Evolutionary conservation across 1,140 invertebrate genomes (phyloP).

Genomic region (Ostrea edulis): DNA sequence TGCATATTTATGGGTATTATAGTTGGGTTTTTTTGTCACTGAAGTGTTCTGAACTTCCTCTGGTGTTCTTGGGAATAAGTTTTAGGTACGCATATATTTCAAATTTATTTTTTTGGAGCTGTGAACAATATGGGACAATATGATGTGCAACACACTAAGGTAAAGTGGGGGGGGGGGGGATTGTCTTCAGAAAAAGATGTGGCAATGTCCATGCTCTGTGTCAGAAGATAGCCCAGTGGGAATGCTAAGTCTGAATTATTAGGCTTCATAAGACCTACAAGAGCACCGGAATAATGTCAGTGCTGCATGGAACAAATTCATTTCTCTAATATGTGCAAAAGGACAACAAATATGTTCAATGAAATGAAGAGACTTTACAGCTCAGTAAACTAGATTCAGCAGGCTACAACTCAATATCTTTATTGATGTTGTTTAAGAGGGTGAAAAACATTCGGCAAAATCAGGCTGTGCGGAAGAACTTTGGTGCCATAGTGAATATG

Average conservation of each 20-base stretch:
- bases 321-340: background rate
- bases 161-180: background rate
- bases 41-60: background rate
- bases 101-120: background rate
- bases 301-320: slow-evolving; percentile 8
- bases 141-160: background rate
- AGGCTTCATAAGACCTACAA: background rate
- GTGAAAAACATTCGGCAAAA: background rate
- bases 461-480: slow-evolving; percentile 8
- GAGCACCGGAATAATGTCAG: background rate
- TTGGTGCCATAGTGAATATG: slow-evolving; percentile 6
- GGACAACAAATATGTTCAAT: background rate
- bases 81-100: background rate
- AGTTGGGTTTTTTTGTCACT: background rate
- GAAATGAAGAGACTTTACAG: slow-evolving; percentile 1
- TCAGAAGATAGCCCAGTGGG: background rate
- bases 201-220: background rate
- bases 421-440: background rate
- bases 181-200: background rate
- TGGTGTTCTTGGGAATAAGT: background rate
- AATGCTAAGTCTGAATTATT: slow-evolving; percentile 8
- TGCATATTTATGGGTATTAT: background rate
- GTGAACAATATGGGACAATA: background rate
- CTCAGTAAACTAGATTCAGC: background rate
- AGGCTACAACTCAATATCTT: slow-evolving; percentile 7